A percentile compares a stretch with the other conserved stretches of the same genome.
Evolutionary conservation across 2,888 invertebrate genomes (phyloP).

Genomic region (Pseudanteris insignis): DNA sequence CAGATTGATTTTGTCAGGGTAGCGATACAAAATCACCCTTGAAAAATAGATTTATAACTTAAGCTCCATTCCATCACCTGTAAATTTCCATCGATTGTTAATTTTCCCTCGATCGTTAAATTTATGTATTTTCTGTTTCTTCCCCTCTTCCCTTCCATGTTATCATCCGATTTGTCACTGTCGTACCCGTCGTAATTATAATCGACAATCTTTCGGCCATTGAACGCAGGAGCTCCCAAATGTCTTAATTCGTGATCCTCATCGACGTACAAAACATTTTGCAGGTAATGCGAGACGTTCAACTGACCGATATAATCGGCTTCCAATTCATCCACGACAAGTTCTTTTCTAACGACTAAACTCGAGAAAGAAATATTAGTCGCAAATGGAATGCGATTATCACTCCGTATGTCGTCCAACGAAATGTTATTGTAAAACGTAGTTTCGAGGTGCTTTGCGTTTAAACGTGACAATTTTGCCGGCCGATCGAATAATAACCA

Average conservation of each 20-base stretch:
- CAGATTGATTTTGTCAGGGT: too few relatives aligned
- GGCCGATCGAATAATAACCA: too few relatives aligned
- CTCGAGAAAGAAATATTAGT: slow-evolving; percentile 28
- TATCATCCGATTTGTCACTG: slow-evolving; percentile 7
- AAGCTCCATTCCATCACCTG: too few relatives aligned
- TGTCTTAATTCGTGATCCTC: background rate
- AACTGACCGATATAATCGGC: slow-evolving; percentile 36
- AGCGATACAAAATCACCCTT: too few relatives aligned
- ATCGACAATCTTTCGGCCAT: background rate
- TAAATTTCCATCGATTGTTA: slow-evolving; percentile 52
- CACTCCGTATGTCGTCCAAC: slow-evolving; percentile 44
- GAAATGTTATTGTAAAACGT: slow-evolving; percentile 54
- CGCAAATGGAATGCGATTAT: slow-evolving; percentile 18
- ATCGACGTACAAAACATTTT: background rate
- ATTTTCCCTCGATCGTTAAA: slow-evolving; percentile 10
- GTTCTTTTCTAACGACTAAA: slow-evolving; percentile 32
- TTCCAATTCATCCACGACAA: slow-evolving; percentile 45
- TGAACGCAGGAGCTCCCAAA: background rate
- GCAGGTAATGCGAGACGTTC: slow-evolving; percentile 16
- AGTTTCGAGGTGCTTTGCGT: too few relatives aligned
- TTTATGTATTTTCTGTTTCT: slow-evolving; percentile 4
- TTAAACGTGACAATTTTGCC: too few relatives aligned
- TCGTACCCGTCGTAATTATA: background rate
- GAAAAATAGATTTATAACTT: too few relatives aligned
- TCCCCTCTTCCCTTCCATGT: slow-evolving; percentile 7